A percentile compares a stretch with the other conserved stretches of the same genome.
Evolutionary conservation across 2,888 invertebrate genomes (phyloP).

Genomic region (Scaptomyza reducta): DNA sequence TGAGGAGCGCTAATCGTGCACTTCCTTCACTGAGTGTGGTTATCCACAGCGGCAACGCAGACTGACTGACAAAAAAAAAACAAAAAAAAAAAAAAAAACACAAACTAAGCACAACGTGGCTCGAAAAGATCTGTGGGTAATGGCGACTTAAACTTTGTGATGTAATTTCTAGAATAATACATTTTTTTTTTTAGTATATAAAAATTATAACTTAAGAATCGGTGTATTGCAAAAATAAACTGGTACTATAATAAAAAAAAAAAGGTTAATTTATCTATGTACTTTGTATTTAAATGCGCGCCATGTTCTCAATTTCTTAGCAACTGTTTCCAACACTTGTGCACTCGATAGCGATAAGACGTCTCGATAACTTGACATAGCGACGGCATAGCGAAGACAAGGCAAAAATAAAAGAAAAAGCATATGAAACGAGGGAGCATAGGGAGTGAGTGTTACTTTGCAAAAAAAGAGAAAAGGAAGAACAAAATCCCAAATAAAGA

Average conservation of each 20-base stretch:
- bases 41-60: constrained; percentile 34
- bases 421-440: constrained; percentile 64
- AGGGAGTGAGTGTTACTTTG: constrained; percentile 66
- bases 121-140: constrained; percentile 17
- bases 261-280: not conserved
- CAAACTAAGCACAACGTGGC: constrained; percentile 12
- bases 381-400: constrained; percentile 59
- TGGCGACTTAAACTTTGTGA: constrained; percentile 59
- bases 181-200: constrained; percentile 19
- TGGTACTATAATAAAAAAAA: not conserved
- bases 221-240: constrained; percentile 40
- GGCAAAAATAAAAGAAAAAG: constrained; percentile 69
- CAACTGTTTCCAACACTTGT: constrained; percentile 29
- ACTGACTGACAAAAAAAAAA: constrained; percentile 47
- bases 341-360: constrained; percentile 33
- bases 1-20: constrained; percentile 60
- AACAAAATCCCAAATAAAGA: constrained; percentile 59
- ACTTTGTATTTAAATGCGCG: constrained; percentile 20
- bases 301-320: constrained; percentile 1
- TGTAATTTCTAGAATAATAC: constrained; percentile 42
- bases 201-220: constrained; percentile 16
- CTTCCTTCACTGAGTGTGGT: constrained; percentile 29
- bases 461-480: constrained; percentile 52
- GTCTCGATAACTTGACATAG: constrained; percentile 48
- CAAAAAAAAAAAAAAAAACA: constrained; percentile 15